Base-by-base conservation (phyloP, 2,888 invertebrate species). In the Tipula vernalis region DNA sequence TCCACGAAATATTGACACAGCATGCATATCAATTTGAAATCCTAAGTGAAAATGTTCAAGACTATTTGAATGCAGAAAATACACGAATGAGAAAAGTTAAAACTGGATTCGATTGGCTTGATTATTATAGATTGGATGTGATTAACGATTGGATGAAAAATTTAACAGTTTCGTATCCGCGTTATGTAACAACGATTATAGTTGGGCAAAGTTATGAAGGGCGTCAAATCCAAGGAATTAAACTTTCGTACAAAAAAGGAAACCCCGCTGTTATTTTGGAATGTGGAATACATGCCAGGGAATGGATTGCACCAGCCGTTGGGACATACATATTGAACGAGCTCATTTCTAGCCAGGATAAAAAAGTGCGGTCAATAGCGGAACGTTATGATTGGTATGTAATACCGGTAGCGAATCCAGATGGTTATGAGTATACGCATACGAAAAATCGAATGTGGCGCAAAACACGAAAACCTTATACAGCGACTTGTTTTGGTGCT, bases 361-460 rank as follows among this genome's bases (percentile, higher is more conserved):
- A 90, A 0, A 88, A 88, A 10, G 89, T 91, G 8, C 89, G 91
- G n/a, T 87, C 89, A 18, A 89, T 93, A 87, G 91, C 93, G 3
- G 91, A 93, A 88, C 90, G 90, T 86, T 93, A 92, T 88, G 93
- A 94, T 89, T 94, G 95, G 93, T 94, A 94, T 91, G 93, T 95
- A 88, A 91, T 95, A 90, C 95, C 95, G 0, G 92, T 95, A 44
- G 91, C 89, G 95, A 94, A 88, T 28, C 28, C 28, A 28, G 28
- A 28, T 28, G 28, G 28, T 28, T 28, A 28, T 2, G 28, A 28
- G 2, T 95, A 94, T 89, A 93, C 94, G 0, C 87, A 87, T 15
- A 87, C 44, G 1, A 87, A 94, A 94, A 92, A 93, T 88, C 93
- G 96, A 87, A 88, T 95, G 89, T 96, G 96, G 96, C 92, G 96